Evolutionary conservation across 2,797 vertebrate species (phyloP).

Genomic region (Ibycter americanus): DNA sequence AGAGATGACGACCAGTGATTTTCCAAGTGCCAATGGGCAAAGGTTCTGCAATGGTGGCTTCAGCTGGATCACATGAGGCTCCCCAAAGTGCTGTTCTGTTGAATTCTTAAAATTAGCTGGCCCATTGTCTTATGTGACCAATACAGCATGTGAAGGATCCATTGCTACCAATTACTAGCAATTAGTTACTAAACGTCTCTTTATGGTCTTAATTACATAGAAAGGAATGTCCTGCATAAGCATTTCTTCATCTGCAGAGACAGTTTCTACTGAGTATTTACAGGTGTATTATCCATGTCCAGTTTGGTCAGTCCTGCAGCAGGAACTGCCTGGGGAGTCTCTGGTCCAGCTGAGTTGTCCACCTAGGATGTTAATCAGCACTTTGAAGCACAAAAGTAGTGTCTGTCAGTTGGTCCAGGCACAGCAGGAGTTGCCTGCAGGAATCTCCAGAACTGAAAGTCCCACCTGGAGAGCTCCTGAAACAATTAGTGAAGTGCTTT

Average conservation of each 20-base stretch:
- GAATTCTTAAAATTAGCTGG: not conserved
- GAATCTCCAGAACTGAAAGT: not conserved
- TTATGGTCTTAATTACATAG: not conserved
- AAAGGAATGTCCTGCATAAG: not conserved
- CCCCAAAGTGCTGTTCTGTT: not conserved
- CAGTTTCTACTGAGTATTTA: not conserved
- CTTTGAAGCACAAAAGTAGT: not conserved
- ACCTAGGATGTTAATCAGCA: not conserved
- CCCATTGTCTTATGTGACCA: not conserved
- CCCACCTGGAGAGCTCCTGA: not conserved
- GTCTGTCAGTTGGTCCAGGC: not conserved
- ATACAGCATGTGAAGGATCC: not conserved
- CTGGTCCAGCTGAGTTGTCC: not conserved
- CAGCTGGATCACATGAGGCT: not conserved
- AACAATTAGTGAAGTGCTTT: not conserved
- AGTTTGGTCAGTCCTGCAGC: not conserved
- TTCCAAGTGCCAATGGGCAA: not conserved
- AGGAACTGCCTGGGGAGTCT: not conserved
- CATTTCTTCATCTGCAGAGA: not conserved
- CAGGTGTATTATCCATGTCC: not conserved
- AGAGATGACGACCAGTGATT: not conserved
- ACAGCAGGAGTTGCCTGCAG: slow-evolving; percentile 19
- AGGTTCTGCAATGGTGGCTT: not conserved
- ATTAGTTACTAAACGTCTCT: not conserved
- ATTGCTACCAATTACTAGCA: not conserved